These are phyloP conservation scores for Eutrigla gurnardus DNA, from an alignment of 2,797 vertebrate genomes.

Conservation along the genomic window DNA sequence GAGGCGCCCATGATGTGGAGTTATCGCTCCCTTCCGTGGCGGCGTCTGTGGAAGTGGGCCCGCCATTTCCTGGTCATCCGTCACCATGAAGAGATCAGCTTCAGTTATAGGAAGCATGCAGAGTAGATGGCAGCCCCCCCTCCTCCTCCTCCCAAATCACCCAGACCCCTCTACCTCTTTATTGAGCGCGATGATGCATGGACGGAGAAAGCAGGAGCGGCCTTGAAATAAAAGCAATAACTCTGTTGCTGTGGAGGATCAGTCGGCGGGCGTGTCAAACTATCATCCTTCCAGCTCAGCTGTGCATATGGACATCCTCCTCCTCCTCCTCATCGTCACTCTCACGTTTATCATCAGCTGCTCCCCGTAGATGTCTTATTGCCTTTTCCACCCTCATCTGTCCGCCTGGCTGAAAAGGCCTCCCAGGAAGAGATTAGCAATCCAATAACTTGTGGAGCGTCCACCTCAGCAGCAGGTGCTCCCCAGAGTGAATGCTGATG, in stretches of 20 bases:
- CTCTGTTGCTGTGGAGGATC: constrained; percentile 56
- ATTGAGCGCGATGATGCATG: constrained; percentile 82
- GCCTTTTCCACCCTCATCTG: constrained; percentile 75
- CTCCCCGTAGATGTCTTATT: constrained; percentile 76
- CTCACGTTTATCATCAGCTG: constrained; percentile 75
- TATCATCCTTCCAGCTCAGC: constrained; percentile 21
- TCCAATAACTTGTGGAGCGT: constrained; percentile 78
- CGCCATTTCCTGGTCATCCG: constrained; percentile 54
- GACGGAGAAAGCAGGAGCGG: constrained; percentile 64
- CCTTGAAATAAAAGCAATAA: constrained; percentile 83
- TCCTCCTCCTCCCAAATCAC: constrained; percentile 29
- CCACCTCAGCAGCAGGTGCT: constrained; percentile 75
- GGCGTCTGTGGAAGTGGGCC: constrained; percentile 31
- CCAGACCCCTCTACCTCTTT: constrained; percentile 62
- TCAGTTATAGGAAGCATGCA: constrained; percentile 15
- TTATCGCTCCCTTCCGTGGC: constrained; percentile 65
- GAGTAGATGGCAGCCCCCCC: constrained; percentile 31
- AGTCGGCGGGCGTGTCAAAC: constrained; percentile 48
- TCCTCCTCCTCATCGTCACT: constrained; percentile 31
- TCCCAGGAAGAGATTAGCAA: constrained; percentile 82
- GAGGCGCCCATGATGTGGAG: constrained; percentile 44
- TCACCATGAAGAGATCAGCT: constrained; percentile 63
- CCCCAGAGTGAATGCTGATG: constrained; percentile 78
- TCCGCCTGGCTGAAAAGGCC: constrained; percentile 73
- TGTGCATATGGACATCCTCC: constrained; percentile 33